Evolutionary conservation across 2,113 vertebrate species (phyloP).

Genomic region (Bos taurus): ARS-UCD2.0 NC_037340.1:37214501-37215000

Average conservation of each 20-base stretch:
- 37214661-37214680: not conserved
- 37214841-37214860: not conserved
- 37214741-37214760: not conserved
- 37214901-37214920: not conserved
- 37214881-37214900: not conserved
- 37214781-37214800: not conserved
- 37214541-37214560: not conserved
- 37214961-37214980: not conserved
- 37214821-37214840: not conserved
- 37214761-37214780: not conserved
- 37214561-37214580: not conserved
- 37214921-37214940: not conserved
- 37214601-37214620: not conserved
- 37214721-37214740: not conserved
- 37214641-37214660: not conserved
- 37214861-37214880: not conserved
- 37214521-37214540: not conserved
- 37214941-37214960: rapidly evolving
- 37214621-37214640: not conserved
- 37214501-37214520: rapidly evolving
- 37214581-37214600: not conserved
- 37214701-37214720: not conserved
- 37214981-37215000: rapidly evolving
- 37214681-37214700: not conserved
- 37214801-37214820: not conserved